A percentile compares a stretch with the other conserved stretches of the same genome.
These are phyloP conservation scores for Dicrostonyx torquatus DNA, from an alignment of 2,797 vertebrate species.

Conservation along the genomic window DNA sequence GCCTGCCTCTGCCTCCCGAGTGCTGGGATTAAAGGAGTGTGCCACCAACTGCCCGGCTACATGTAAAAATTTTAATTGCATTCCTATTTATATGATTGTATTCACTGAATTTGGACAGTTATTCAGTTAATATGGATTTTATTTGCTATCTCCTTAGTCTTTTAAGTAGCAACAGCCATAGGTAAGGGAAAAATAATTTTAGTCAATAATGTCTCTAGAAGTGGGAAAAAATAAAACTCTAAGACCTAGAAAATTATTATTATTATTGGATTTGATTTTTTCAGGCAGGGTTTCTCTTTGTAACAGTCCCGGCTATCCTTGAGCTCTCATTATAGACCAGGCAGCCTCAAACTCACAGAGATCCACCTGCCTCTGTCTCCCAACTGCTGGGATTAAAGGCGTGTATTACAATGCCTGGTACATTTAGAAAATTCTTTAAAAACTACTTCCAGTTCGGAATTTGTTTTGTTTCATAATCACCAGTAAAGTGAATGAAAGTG, in stretches of 20 bases:
- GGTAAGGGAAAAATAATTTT: slow-evolving; percentile 51
- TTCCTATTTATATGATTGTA: slow-evolving; percentile 4
- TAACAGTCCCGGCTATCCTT: not conserved
- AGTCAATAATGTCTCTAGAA: slow-evolving; percentile 1
- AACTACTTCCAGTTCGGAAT: slow-evolving; percentile 22
- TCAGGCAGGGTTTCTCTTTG: not conserved
- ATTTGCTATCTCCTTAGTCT: slow-evolving; percentile 27
- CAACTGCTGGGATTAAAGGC: not conserved
- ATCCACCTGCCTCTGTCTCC: not conserved
- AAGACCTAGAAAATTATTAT: slow-evolving; percentile 2
- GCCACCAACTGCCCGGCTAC: too few relatives aligned
- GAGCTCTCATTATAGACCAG: not conserved
- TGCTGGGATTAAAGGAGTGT: too few relatives aligned
- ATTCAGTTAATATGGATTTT: slow-evolving; percentile 11
- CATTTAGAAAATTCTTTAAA: slow-evolving; percentile 18
- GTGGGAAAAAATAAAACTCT: not conserved
- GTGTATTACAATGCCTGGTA: not conserved
- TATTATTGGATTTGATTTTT: not conserved
- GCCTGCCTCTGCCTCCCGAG: too few relatives aligned
- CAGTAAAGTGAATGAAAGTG: not conserved
- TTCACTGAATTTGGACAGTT: slow-evolving; percentile 35
- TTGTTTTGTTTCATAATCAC: slow-evolving; percentile 21
- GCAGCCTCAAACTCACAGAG: not conserved
- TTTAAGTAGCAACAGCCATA: slow-evolving; percentile 16
- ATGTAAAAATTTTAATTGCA: slow-evolving; percentile 3